These are phyloP conservation scores for Mustelus asterias DNA, from an alignment of 2,113 vertebrate species.

Conservation along the genomic window DNA sequence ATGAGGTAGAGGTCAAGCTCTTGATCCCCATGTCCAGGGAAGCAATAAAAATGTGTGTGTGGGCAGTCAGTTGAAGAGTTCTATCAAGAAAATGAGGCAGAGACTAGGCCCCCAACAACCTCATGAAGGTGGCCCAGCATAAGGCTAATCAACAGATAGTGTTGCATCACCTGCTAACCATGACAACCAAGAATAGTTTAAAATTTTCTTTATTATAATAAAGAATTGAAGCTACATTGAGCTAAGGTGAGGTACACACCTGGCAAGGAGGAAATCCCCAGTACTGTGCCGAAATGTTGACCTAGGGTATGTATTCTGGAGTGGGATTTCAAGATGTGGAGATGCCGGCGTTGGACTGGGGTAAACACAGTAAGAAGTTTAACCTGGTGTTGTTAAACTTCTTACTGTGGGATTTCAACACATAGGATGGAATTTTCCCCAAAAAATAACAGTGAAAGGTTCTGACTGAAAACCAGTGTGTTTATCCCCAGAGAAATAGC, in stretches of 20 bases:
- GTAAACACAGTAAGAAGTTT: no score
- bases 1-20: no score
- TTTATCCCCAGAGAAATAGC: no score
- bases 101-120: background rate
- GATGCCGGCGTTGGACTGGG: no score
- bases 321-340: slow-evolving; percentile 9
- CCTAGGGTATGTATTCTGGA: background rate
- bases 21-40: no score
- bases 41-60: no score
- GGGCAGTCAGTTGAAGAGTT: background rate
- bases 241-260: background rate
- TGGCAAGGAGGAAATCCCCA: background rate
- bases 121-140: background rate
- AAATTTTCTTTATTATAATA: background rate
- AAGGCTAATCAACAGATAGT: background rate
- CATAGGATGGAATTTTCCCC: background rate
- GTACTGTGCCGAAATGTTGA: background rate
- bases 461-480: no score
- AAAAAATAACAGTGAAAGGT: no score
- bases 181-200: background rate
- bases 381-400: no score
- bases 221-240: background rate
- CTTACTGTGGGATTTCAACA: background rate
- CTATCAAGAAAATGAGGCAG: background rate
- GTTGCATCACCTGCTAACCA: background rate